A percentile compares a stretch with the other conserved stretches of the same genome.
phyloP scores from a whole-genome alignment of 1,140 invertebrate genomes.

The Bombus terrestris region DNA sequence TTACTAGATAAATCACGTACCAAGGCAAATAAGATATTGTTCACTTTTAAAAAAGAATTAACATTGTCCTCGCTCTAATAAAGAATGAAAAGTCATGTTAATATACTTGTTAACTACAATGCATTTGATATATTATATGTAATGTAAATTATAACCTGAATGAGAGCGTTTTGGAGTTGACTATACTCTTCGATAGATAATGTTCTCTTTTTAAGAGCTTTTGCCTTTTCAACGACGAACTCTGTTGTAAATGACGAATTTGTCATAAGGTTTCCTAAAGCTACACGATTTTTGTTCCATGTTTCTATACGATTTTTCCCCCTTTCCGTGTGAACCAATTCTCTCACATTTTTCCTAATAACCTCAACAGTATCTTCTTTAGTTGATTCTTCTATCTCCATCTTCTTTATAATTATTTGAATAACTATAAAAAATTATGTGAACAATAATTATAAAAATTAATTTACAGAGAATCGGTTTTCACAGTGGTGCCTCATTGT shows the following conservation, averaged over 20 bases:
- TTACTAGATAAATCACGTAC: slow-evolving; percentile 76
- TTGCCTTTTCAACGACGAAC: slow-evolving; percentile 63
- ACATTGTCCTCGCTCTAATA: slow-evolving; percentile 76
- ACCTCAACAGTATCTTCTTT: slow-evolving; percentile 49
- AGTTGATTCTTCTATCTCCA: slow-evolving; percentile 2
- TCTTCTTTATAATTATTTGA: not conserved
- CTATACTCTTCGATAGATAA: slow-evolving; percentile 71
- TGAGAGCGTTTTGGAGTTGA: slow-evolving; percentile 74
- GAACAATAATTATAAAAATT: not conserved
- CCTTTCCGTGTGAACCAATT: slow-evolving; percentile 54
- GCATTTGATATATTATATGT: not conserved
- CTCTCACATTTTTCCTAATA: slow-evolving; percentile 60
- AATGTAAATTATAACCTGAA: slow-evolving; percentile 70
- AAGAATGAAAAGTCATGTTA: slow-evolving; percentile 41
- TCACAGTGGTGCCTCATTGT: not conserved
- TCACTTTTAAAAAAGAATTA: slow-evolving; percentile 74
- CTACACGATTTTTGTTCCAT: slow-evolving; percentile 68
- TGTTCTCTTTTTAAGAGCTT: slow-evolving; percentile 70
- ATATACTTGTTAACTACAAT: not conserved
- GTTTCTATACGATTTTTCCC: slow-evolving; percentile 61
- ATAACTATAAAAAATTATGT: not conserved
- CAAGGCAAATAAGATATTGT: slow-evolving; percentile 71
- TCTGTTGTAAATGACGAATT: slow-evolving; percentile 52
- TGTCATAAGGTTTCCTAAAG: slow-evolving; percentile 61
- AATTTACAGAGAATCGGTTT: not conserved